Evolutionary conservation across 35 echinoderm and acorn worm genomes (phyloP), one percentile per base, ranked within the genome.

Genomic region (Acanthaster planci): DNA sequence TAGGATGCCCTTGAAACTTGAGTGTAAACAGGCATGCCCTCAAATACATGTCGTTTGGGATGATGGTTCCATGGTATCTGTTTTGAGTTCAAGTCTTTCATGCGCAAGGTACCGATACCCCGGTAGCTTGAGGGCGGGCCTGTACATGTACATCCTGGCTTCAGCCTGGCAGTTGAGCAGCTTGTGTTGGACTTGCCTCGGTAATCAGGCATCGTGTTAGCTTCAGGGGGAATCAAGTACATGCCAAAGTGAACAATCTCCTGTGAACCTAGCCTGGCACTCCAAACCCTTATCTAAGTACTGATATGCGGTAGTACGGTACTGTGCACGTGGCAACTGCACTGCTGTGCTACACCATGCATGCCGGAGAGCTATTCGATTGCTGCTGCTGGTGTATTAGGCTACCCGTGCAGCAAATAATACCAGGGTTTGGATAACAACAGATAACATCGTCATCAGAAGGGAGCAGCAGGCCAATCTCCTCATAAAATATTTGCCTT

Each of bases 161-260:
- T 72, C 30, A 31, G 30, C 26, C 64, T 72, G 34, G 23, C 7
- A 31, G 64, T 10, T 34, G 0, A 72, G 64, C 26, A 26, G 26
- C 30, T 72, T 8, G 64, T 10, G 26, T 60, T 72, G 14, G 64
- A 14, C 64, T 72, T 26, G 42, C 42, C 42, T 47, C 42, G 42
- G 42, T 72, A 72, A 72, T 72, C 64, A 72, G 26, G 64, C 23
- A 31, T 31, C 23, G 64, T 72, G 26, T 34, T 14, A 72, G 64
- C 64, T 72, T 35, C 30, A 34, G 30, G 64, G 64, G 64, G 64
- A 72, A 72, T 72, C 34, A 34, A 72, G 64, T 72, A 72, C 64
- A 72, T 72, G 34, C 64, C 34, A 34, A 72, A 31, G 64, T 72
- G 64, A 72, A 72, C 64, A 72, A 72, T 72, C 64, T 72, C 64